Base-by-base conservation (phyloP, 2,888 invertebrate genomes). In the Crocallis elinguaria region DNA sequence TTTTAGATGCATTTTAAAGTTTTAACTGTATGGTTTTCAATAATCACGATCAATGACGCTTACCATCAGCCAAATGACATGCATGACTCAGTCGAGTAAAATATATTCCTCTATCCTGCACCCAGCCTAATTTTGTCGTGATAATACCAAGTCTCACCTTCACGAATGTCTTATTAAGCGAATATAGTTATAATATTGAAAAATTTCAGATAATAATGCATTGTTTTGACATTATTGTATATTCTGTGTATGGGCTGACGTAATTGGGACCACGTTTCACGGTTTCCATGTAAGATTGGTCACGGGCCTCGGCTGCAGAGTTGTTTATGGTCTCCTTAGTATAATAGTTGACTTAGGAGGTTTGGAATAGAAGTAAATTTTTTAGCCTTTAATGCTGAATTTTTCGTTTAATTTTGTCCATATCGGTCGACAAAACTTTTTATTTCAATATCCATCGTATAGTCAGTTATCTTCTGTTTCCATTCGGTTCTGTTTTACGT, bases 171-270 rank as follows among this genome's bases (percentile, higher is more conserved):
- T 73, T 77, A 79, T 78, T 79, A 79, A 76, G 66, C 57, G 62
- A 69, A 73, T 73, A 65, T 71, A 67, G 69, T 78, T 76, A 76
- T 74, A 73, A 72, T 72, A 57, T 62, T 69, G 71, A 79, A 77
- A 71, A 77, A 75, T 73, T 72, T 67, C 64, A 72, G 67, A 73
- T 57, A 66, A 68, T 46, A 32, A 13, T 14, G 23, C 12, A 41
- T 17, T 12, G 21, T 16, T 50, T 57, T 66, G 64, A 64, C 66
- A 60, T 59, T 59, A 52, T 57, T 57, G 45, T 36, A 48, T 30
- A 49, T 36, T 39, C 57, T 59, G 53, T 57, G 51, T 64, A 61
- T 60, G 60, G 60, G 44, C 35, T 56, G 44, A 44, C 59, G 53
- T 64, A 61, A 65, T 60, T 62, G 64, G 72, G 41, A 38, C 49